Evolutionary conservation across 2,113 vertebrate species (phyloP).

Genomic region (Heliornis fulica): DNA sequence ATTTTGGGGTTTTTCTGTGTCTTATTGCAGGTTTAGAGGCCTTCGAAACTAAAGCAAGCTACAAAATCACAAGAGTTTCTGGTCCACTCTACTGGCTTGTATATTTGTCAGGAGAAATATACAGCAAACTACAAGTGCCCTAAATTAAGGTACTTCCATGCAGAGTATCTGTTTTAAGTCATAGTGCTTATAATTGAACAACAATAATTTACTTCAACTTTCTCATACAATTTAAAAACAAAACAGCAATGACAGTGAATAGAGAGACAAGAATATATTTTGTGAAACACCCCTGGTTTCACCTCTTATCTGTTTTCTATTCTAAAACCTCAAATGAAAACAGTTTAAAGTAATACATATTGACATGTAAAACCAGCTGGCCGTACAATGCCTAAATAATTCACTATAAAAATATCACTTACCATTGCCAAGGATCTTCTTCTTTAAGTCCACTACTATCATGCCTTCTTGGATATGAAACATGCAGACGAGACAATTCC

Average conservation of each 20-base stretch:
- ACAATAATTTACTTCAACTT: background rate
- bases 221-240: background rate
- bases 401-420: constrained; percentile 56
- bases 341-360: background rate
- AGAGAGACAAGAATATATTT: background rate
- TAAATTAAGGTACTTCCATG: background rate
- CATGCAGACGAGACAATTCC: background rate
- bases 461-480: background rate
- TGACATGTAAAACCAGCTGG: background rate
- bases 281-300: background rate
- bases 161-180: background rate
- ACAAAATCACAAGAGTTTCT: background rate
- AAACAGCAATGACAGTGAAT: background rate
- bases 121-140: background rate
- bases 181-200: background rate
- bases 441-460: constrained; percentile 49
- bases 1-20: background rate
- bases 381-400: background rate
- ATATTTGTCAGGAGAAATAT: background rate
- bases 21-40: background rate
- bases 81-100: background rate
- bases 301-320: background rate
- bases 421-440: constrained; percentile 70
- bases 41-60: background rate
- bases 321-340: background rate